Percentiles rank a stretch among this genome's conserved stretches.
These are phyloP conservation scores for Coryphaenoides rupestris DNA, from an alignment of 2,113 vertebrate species.

Conservation along the genomic window DNA sequence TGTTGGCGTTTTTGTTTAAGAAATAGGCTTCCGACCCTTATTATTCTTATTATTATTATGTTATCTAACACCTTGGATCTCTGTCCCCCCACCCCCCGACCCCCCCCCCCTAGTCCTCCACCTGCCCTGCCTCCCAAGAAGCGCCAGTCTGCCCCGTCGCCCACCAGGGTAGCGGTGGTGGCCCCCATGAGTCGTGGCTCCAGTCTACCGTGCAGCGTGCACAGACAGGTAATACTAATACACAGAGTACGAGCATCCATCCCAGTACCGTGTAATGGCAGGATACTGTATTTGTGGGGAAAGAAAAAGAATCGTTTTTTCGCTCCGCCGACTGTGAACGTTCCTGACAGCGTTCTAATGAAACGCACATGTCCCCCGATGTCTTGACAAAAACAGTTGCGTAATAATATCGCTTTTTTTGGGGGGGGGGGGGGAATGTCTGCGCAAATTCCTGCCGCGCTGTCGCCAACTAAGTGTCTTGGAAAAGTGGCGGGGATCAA, in stretches of 20 bases:
- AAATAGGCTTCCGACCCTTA: neutral
- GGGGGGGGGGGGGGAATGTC: too few species aligned
- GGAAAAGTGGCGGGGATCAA: too few species aligned
- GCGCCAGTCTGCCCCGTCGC: slow-evolving; percentile 89
- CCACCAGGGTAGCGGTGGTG: slow-evolving; percentile 91
- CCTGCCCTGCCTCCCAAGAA: slow-evolving; percentile 95
- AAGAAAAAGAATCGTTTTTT: neutral
- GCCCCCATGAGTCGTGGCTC: slow-evolving; percentile 95
- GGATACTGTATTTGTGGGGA: neutral
- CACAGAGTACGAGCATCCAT: too few species aligned
- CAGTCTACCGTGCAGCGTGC: slow-evolving; percentile 87
- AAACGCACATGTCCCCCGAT: too few species aligned
- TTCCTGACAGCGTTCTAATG: too few species aligned
- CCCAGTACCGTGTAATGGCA: neutral
- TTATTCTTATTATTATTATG: neutral
- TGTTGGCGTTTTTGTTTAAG: neutral
- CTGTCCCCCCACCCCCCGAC: too few species aligned
- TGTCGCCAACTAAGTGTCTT: too few species aligned
- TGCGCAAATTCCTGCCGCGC: too few species aligned
- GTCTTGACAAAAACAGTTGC: too few species aligned
- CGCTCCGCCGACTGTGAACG: too few species aligned
- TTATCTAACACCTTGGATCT: neutral
- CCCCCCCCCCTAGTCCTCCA: slow-evolving; percentile 71
- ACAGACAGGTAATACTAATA: slow-evolving; percentile 81
- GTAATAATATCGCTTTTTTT: too few species aligned